Conservation (phyloP, 2,797 vertebrate species). For the Craterocephalus amniculus region DNA sequence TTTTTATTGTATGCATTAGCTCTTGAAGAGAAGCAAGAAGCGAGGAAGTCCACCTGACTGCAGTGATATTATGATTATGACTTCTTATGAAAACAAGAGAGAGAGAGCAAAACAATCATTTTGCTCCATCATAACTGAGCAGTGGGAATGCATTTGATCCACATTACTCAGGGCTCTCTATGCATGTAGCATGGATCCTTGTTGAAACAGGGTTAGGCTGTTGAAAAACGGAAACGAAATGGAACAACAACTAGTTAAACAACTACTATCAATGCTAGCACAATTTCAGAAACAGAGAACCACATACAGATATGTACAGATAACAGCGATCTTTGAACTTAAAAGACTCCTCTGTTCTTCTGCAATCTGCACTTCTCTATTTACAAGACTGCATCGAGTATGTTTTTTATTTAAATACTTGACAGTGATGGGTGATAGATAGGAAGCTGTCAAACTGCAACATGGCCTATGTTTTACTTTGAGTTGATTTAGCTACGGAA, state of each 20-base stretch:
- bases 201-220: constrained; percentile 54
- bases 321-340: no score
- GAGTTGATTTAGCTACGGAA: neutral
- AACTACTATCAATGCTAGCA: constrained; percentile 5
- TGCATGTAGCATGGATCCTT: constrained; percentile 7
- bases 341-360: neutral
- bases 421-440: neutral
- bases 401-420: neutral
- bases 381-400: neutral
- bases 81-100: neutral
- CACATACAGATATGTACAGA: constrained; percentile 3
- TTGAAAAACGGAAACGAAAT: constrained; percentile 52
- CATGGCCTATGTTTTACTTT: neutral
- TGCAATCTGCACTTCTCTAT: neutral
- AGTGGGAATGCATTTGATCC: neutral
- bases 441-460: neutral
- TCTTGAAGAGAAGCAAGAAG: neutral
- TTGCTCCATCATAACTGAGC: neutral
- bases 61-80: neutral
- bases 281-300: constrained; percentile 25
- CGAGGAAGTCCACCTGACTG: neutral
- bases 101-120: neutral
- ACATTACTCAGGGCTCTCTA: neutral
- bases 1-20: neutral
- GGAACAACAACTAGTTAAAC: constrained; percentile 2